Evolutionary conservation across 2,113 vertebrate species (phyloP).

Genomic region (Oreotrochilus melanogaster): DNA sequence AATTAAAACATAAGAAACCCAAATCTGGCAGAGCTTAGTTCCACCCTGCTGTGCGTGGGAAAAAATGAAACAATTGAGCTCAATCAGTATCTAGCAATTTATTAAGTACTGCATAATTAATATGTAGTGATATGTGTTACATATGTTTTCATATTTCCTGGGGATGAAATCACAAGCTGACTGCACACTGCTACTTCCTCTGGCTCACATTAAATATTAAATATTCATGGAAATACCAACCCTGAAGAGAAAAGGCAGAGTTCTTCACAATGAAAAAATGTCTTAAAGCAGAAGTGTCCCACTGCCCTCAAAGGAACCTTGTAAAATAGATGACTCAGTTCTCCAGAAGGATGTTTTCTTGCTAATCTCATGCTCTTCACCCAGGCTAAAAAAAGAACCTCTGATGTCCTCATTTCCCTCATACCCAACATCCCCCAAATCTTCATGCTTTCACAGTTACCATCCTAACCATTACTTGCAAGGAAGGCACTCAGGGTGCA

Average conservation of each 20-base stretch:
- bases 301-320: background rate
- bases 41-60: background rate
- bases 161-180: background rate
- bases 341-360: background rate
- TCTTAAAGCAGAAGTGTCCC: background rate
- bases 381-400: background rate
- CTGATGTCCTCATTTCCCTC: background rate
- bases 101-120: conserved; percentile 33
- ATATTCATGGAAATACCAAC: background rate
- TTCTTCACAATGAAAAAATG: background rate
- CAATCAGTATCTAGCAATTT: background rate
- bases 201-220: background rate
- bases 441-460: background rate
- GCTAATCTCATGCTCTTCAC: background rate
- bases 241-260: background rate
- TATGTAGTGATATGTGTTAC: background rate
- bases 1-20: conserved; percentile 22
- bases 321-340: background rate
- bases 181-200: background rate
- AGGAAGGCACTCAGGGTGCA: background rate
- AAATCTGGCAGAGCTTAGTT: conserved; percentile 7
- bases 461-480: background rate
- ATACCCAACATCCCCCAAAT: background rate
- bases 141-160: background rate
- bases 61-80: background rate